A percentile compares a stretch with the other conserved stretches of the same genome.
These are phyloP conservation scores for Muscina levida DNA, from an alignment of 2,888 invertebrate genomes.

Conservation along the genomic window DNA sequence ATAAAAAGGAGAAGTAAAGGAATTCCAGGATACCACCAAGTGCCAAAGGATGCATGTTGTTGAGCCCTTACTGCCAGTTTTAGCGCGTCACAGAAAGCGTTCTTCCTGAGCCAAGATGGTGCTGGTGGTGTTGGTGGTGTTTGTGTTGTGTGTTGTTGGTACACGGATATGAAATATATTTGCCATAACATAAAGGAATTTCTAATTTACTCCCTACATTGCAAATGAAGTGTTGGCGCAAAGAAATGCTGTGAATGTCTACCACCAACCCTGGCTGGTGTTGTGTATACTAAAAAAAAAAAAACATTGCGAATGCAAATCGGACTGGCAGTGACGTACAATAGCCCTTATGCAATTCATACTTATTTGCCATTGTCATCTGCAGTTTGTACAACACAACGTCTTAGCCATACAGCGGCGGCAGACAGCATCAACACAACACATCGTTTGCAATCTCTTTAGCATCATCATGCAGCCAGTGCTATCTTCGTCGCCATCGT, in stretches of 20 bases:
- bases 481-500: background rate
- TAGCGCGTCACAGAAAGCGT: background rate
- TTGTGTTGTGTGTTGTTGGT: too few species aligned
- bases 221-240: slow-evolving; percentile 4
- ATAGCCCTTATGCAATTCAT: too few species aligned
- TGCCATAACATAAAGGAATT: slow-evolving; percentile 9
- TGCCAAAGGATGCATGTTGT: too few species aligned
- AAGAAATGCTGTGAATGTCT: too few species aligned
- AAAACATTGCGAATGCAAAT: background rate
- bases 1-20: background rate
- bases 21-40: background rate
- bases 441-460: background rate
- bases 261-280: too few species aligned
- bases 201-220: slow-evolving; percentile 22
- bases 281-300: too few species aligned
- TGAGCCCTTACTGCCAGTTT: background rate
- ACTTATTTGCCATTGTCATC: too few species aligned
- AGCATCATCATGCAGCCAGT: background rate
- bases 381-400: background rate
- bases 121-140: background rate
- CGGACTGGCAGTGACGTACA: background rate
- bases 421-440: too few species aligned
- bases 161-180: background rate
- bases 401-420: background rate
- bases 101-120: background rate